phyloP scores from a whole-genome alignment of 2,113 vertebrate species.

The Phasianus colchicus region DNA sequence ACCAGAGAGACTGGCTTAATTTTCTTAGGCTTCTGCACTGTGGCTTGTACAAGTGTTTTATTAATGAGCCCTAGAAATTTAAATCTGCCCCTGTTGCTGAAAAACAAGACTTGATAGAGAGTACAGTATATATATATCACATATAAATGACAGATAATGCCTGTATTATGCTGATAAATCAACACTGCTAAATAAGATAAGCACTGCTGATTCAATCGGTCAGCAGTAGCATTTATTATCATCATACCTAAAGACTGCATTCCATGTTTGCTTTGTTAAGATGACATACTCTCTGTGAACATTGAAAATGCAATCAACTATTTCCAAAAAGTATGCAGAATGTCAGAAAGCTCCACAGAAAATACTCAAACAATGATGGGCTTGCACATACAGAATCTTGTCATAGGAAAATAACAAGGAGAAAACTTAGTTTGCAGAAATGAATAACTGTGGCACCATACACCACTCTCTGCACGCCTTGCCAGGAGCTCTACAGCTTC shows the following conservation, averaged over 20 bases:
- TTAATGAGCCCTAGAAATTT: neutral
- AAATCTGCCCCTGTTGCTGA: neutral
- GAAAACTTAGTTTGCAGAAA: neutral
- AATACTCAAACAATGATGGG: neutral
- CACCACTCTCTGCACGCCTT: neutral
- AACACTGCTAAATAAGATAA: neutral
- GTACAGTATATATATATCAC: neutral
- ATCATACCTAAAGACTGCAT: neutral
- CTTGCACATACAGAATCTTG: neutral
- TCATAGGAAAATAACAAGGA: neutral
- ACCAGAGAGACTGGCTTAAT: neutral
- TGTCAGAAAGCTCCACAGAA: neutral
- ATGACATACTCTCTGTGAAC: neutral
- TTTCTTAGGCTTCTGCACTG: neutral
- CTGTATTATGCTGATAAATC: neutral
- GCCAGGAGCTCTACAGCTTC: neutral
- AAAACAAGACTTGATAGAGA: neutral
- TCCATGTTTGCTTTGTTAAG: neutral
- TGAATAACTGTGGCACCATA: neutral
- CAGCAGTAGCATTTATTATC: neutral
- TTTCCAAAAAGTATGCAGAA: neutral
- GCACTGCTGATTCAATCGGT: neutral
- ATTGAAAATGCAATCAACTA: neutral
- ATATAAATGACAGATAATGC: neutral
- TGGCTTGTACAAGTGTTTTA: neutral